phyloP scores from a whole-genome alignment of 2,797 vertebrate genomes.

The Neostethus bicornis region DNA sequence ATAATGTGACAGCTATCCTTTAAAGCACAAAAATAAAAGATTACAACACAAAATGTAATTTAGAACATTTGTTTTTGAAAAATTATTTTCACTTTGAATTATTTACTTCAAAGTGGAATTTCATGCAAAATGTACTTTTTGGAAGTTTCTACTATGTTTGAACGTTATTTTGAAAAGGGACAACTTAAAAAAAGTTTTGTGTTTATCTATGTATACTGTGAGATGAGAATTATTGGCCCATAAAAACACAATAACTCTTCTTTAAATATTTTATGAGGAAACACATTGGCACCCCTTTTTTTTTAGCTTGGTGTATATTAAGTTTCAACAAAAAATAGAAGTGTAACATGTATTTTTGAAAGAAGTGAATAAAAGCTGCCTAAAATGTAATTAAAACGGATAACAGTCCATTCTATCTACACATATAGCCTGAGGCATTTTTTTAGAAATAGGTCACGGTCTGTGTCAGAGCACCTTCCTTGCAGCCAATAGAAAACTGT shows the following conservation, averaged over 20 bases:
- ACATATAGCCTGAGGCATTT: constrained; percentile 77
- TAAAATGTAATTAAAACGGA: constrained; percentile 89
- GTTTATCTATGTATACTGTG: too few relatives aligned
- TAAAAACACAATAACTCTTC: not conserved
- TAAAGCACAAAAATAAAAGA: not conserved
- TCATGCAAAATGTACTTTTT: too few relatives aligned
- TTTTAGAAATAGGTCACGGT: constrained; percentile 87
- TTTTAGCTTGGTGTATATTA: constrained; percentile 40
- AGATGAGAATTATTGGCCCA: too few relatives aligned
- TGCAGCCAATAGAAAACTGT: constrained; percentile 81
- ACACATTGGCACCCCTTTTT: constrained; percentile 8
- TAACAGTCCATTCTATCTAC: constrained; percentile 85
- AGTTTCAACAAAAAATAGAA: constrained; percentile 49
- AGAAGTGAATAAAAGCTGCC: constrained; percentile 77
- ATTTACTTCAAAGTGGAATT: not conserved
- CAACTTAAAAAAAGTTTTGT: too few relatives aligned
- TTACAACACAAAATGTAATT: not conserved
- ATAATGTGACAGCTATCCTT: not conserved
- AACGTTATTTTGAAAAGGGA: too few relatives aligned
- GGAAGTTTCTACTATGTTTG: too few relatives aligned
- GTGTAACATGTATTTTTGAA: constrained; percentile 59
- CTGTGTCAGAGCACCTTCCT: constrained; percentile 83
- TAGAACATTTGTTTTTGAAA: not conserved
- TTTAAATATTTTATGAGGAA: not conserved
- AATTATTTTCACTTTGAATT: not conserved